A percentile compares a stretch with the other conserved stretches of the same genome.
phyloP scores from a whole-genome alignment of 2,113 vertebrate species.

The Ictidomys tridecemlineatus region DNA sequence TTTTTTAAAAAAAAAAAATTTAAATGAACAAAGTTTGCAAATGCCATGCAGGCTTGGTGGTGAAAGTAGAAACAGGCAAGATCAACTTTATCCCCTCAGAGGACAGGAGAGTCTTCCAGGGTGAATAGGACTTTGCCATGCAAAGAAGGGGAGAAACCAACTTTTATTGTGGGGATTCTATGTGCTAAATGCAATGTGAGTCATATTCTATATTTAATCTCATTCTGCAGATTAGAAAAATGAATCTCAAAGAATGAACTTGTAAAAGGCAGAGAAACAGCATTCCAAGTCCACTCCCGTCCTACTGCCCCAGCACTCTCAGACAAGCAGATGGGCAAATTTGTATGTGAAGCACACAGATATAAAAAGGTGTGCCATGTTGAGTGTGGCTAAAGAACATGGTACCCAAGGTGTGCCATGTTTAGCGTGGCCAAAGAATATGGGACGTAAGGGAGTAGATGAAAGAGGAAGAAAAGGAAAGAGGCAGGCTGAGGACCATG shows the following conservation, averaged over 20 bases:
- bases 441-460: not conserved
- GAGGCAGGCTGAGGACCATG: not conserved
- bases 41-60: not conserved
- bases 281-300: not conserved
- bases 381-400: not conserved
- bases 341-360: not conserved
- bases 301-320: not conserved
- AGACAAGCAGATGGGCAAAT: not conserved
- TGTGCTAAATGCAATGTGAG: not conserved
- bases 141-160: not conserved
- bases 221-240: slow-evolving; percentile 27
- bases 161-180: not conserved
- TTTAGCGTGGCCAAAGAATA: no score
- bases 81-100: not conserved
- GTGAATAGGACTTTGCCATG: not conserved
- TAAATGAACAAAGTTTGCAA: not conserved
- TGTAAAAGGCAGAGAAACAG: not conserved
- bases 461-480: not conserved
- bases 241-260: not conserved
- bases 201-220: not conserved
- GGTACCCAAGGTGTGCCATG: not conserved
- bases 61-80: not conserved
- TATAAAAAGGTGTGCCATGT: not conserved
- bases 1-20: no score
- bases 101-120: not conserved